Conservation (phyloP, 2,113 vertebrate species). For the Lampris megalopsis region DNA sequence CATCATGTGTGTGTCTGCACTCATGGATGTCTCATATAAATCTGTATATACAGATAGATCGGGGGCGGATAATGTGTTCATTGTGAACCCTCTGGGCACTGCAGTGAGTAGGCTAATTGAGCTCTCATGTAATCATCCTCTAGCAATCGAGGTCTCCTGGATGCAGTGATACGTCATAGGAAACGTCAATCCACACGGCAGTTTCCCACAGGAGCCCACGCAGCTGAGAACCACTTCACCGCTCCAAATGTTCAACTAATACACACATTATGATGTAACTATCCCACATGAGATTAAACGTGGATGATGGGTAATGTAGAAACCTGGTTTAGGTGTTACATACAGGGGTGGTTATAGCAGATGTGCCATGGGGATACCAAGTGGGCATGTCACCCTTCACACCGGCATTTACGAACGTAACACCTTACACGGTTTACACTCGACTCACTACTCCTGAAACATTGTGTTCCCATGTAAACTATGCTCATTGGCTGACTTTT, state of each 20-base stretch:
- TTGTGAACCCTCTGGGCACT: conserved; percentile 15
- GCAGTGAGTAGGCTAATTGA: conserved; percentile 19
- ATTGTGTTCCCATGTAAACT: too few species aligned
- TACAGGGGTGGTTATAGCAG: background rate
- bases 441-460: too few species aligned
- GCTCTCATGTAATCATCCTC: conserved; percentile 22
- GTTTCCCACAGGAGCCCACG: conserved; percentile 6
- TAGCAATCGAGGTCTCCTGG: background rate
- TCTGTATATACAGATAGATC: background rate
- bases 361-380: background rate
- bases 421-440: too few species aligned
- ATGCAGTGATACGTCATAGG: conserved; percentile 26
- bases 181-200: conserved; percentile 28
- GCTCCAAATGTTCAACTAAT: conserved; percentile 1
- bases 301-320: conserved; percentile 39
- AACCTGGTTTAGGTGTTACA: conserved; percentile 46
- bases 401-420: too few species aligned
- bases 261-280: conserved; percentile 54
- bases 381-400: too few species aligned
- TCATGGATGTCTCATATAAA: background rate
- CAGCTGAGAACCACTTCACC: conserved; percentile 29
- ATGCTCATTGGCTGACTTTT: too few species aligned
- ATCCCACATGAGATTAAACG: conserved; percentile 47
- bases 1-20: background rate
- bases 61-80: conserved; percentile 29